Evolutionary conservation across 2,888 invertebrate species (phyloP).

Genomic region (Patella ulyssiponensis): DNA sequence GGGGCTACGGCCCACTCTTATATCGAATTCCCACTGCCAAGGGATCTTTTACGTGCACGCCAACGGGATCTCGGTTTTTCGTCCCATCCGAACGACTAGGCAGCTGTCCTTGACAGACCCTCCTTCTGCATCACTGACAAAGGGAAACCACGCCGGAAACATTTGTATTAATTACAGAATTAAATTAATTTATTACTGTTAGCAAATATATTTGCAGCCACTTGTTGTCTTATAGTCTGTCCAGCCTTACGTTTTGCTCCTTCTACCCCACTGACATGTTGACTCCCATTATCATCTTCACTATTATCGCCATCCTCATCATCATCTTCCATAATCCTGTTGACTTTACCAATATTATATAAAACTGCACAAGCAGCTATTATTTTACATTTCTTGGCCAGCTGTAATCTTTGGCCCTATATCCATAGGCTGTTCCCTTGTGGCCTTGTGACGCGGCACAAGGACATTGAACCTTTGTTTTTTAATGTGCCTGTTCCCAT

Average conservation of each 20-base stretch:
- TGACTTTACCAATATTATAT: constrained; percentile 29
- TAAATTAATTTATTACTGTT: not conserved
- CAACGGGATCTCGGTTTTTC: too few relatives aligned
- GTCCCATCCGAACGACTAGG: too few relatives aligned
- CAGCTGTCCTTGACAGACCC: too few relatives aligned
- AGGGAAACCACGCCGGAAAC: too few relatives aligned
- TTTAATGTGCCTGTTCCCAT: too few relatives aligned
- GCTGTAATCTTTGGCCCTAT: not conserved
- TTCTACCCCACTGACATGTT: not conserved
- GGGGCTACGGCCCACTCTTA: too few relatives aligned
- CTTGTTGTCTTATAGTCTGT: constrained; percentile 8
- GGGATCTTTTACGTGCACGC: too few relatives aligned
- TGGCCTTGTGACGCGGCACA: too few relatives aligned
- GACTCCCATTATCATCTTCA: constrained; percentile 11
- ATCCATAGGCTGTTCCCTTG: too few relatives aligned
- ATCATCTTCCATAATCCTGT: not conserved
- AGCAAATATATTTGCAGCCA: not conserved
- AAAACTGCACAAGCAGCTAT: constrained; percentile 20
- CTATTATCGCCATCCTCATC: not conserved
- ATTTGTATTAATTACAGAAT: not conserved
- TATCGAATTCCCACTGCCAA: too few relatives aligned
- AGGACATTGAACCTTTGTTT: too few relatives aligned
- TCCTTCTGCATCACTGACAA: too few relatives aligned
- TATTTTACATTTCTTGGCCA: constrained; percentile 5
- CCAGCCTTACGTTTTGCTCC: not conserved